Base-by-base conservation (phyloP, 1,140 invertebrate genomes). In the Pentalonia nigronervosa region DNA sequence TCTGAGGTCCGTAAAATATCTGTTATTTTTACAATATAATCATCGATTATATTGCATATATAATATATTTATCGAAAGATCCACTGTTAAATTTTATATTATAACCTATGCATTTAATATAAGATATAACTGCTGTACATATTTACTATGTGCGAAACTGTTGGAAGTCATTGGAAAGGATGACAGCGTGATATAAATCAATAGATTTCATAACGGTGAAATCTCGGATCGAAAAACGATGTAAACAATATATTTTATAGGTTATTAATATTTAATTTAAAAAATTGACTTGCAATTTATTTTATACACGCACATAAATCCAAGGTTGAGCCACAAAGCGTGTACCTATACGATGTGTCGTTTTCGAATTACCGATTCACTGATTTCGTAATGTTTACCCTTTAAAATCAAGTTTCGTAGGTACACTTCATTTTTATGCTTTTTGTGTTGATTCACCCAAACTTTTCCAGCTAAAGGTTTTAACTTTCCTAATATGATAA, bases 241-340 rank as follows among this genome's bases (percentile, higher is more conserved):
- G 14, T 17, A 76, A 76, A 76, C 30, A n/a, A n/a, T n/a, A 17
- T 14, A 76, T 34, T 76, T 76, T n/a, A 76, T 76, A 34, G n/a
- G 60, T n/a, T 76, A n/a, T 76, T 17, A 76, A 76, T 41, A 41
- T 76, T 76, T 17, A 76, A 76, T 76, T 76, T 14, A 76, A 76
- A 76, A 76, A 76, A 76, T 76, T 76, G 60, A 76, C 14, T 76
- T 76, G 60, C 60, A n/a, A 67, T 67, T 67, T 67, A 67, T 67
- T 67, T 67, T 30, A 53, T 20, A 1, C 17, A 76, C n/a, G 6
- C 30, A 17, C 30, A 76, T 34, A 76, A 76, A 76, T 76, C 30
- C 60, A 76, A 76, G 60, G 60, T n/a, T 76, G 60, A 53, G 50
- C 50, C 20, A 53, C 50, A 20, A 53, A 2, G 2, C 50, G 21